Conservation (phyloP, 2,888 invertebrate species). For the Leptopilina myrica region DNA sequence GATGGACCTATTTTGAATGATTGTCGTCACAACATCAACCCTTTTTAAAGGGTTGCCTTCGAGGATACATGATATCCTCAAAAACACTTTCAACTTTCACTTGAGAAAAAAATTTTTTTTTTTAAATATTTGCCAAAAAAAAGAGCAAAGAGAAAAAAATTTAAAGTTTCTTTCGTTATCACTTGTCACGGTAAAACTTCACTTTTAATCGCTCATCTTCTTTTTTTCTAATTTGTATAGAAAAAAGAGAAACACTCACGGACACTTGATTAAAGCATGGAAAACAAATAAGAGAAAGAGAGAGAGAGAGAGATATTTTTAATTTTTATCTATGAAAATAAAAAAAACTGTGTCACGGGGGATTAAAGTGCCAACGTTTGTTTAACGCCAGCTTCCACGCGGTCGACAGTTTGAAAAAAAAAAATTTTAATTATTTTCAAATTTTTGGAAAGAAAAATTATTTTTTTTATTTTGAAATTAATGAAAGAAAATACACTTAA, state of each 20-base stretch:
- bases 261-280: background rate
- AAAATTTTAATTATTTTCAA: too few relatives aligned
- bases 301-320: background rate
- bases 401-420: background rate
- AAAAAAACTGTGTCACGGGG: slow-evolving; percentile 1
- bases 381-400: background rate
- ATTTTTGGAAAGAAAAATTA: too few relatives aligned
- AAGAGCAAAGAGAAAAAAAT: background rate
- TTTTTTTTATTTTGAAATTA: too few relatives aligned
- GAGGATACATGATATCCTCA: slow-evolving; percentile 4
- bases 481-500: too few relatives aligned
- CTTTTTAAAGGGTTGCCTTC: slow-evolving; percentile 9
- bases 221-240: background rate
- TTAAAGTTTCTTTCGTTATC: background rate
- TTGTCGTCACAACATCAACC: slow-evolving; percentile 14
- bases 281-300: too few relatives aligned
- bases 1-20: slow-evolving; percentile 1
- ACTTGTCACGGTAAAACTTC: slow-evolving; percentile 6
- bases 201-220: slow-evolving; percentile 3
- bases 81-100: background rate
- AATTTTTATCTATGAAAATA: background rate
- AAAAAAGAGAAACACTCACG: background rate
- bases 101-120: background rate
- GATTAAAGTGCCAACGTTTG: background rate
- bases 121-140: background rate